Base-by-base conservation (phyloP, 23 tunicate genomes). In the Ascidia mentula region DNA sequence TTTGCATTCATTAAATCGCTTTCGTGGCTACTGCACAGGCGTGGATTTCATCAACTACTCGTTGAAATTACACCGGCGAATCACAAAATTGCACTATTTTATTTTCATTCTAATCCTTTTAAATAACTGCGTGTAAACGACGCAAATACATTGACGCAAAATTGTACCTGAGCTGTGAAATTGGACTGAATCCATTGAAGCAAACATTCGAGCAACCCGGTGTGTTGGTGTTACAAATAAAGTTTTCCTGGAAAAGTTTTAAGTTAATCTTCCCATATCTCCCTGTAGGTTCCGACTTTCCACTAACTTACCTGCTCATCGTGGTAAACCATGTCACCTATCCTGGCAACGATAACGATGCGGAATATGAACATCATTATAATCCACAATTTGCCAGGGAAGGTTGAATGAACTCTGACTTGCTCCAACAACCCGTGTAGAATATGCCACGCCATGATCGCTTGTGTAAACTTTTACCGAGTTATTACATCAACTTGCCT, bases 311-410 rank as follows among this genome's bases (percentile, higher is more conserved):
- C 99, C 91, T 95, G 99, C 83, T 95, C 99, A 70, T 95, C 99
- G 81, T 90, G 84, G 77, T 95, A 95, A 0, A 95, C 99, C 40
- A 76, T 79, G 82, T 95, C 99, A 24, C 96, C 99, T 77, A 95
- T 90, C 69, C 99, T 95, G 20, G 99, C 99, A 7, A 95, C 95
- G 13, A 95, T 88, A 32, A 95, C 84, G 33, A 95, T 95, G 18
- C 99, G 96, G 71, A 95, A 95, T 46, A 90, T 81, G 72, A 95
- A 95, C 99, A 95, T 95, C 76, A 95, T 80, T 13, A 90, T 81
- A 72, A 95, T 95, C 99, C 99, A 95, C 32, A 95, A 69, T 76
- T 95, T 95, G 12, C 99, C 99, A 5, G 99, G 99, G 79, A 95
- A 95, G 0, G 99, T 95, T 9, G 99, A 95, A 34, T 89, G 91